Base-by-base conservation (phyloP, 2,888 invertebrate genomes). In the Drosophila maculinotata region DNA sequence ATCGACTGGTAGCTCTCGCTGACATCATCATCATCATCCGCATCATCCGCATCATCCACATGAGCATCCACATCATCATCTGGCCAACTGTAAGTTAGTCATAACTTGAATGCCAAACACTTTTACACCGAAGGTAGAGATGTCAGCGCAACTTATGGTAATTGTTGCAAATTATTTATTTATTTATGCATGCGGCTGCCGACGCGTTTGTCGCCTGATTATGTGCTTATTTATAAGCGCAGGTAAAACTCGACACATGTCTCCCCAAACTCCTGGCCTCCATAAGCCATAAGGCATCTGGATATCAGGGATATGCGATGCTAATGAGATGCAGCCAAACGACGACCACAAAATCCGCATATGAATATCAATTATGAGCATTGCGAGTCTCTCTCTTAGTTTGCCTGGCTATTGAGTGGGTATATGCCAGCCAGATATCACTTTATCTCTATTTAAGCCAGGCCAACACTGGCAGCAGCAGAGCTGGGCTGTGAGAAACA, bases 121-220 rank as follows among this genome's bases (percentile, higher is more conserved):
- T 66, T 60, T 42, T 38, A 30, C 42, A 38, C 20, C 12, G 60
- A 60, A 69, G 2, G 20, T 69, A 56, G 56, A 74, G 73, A 69
- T 62, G 75, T 68, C 69, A 73, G 59, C 57, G 47, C 72, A 87
- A 82, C 76, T 82, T 81, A 81, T 81, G 80, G 76, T 79, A 86
- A 81, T 86, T 86, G 88, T 85, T 64, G 79, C 78, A 84, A 69
- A 87, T 80, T 80, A 87, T 69, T 80, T 83, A 79, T 83, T 76
- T 83, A 85, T 80, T 75, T 85, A 85, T 87, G 84, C 85, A 70
- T 62, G 73, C 36, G 38, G 33, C 42, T 59, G 56, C 49, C 56
- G 47, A 58, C 56, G 56, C 77, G 51, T 79, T 79, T 86, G 84
- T 76, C 88, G 86, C 88, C 88, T 86, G 81, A 81, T 81, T 86